Evolutionary conservation across 2,888 invertebrate genomes (phyloP), one percentile per base, ranked within the genome.

Genomic region (Mimas tiliae): DNA sequence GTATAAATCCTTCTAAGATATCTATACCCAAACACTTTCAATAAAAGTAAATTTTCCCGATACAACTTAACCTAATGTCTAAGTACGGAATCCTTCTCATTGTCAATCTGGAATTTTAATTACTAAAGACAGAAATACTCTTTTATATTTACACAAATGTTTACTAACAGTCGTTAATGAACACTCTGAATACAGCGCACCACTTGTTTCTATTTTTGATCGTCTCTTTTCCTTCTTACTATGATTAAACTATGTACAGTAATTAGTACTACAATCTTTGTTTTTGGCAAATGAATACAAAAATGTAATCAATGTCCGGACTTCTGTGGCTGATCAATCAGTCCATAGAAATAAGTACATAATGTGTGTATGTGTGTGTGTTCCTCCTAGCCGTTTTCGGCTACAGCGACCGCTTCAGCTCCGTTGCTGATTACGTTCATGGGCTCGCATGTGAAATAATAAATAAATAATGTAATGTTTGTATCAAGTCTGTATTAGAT

Each of bases 121-220:
- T 58, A 19, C 38, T 42, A 9, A 19, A 58, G 38, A 58, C 42
- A 58, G 42, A 58, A 58, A 58, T 58, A 58, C 58, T 6, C 42
- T 58, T 42, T 58, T 58, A 19, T 19, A 58, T 12, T 19, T 58
- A 58, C 11, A 58, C 38, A 58, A 58, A 58, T 58, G 58, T 58
- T 58, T 58, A 42, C 58, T 58, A 58, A 58, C 58, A 58, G 42
- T 58, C 58, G 16, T 58, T 58, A 42, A 58, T 58, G 42, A 58
- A 34, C 55, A 38, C 34, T 55, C 55, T n/a, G 34, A 38, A 55
- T 38, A 34, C 58, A 58, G 58, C 55, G 55, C 58, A 42, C 58
- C 58, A 58, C 42, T 58, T 58, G 58, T 58, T 58, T 58, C 58
- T 58, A 58, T 58, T 58, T 58, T 42, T 42, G 42, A 16, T 19